Base-by-base conservation (phyloP, 2,797 vertebrate species). In the Buphagus erythrorhynchus region DNA sequence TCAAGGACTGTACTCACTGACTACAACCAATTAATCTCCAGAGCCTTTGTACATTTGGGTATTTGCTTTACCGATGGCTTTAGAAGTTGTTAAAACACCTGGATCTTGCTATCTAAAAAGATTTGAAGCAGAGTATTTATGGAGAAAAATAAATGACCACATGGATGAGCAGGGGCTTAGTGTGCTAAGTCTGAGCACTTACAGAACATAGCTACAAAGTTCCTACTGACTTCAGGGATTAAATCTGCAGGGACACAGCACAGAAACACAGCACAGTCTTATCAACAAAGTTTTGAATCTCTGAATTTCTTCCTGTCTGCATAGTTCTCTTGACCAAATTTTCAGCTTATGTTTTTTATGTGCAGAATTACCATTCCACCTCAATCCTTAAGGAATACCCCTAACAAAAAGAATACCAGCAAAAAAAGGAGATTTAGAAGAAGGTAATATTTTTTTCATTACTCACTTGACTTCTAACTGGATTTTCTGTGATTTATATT, bases 21-120 rank as follows among this genome's bases (percentile, higher is more conserved):
- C 69, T 71, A 67, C 63, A 81, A 82, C 26, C 86, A 91, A 91
- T 89, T 46, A 88, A 24, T 72, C 49, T 82, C 65, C 68, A 51
- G 42, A 72, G 62, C 35, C 16, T 58, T 25, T 3, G 2, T 22
- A 51, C 75, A 55, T 75, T 77, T 77, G 61, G 26, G 61, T 66
- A 85, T 85, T 74, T 87, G 52, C 71, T 75, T 87, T 80, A 83
- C 24, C 29, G 25, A 79, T 68, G 46, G 58, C 26, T 81, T 87
- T 38, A 68, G 66, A 81, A 69, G 68, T 46, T 86, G n/a, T 92
- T 82, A 77, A 91, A 52, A 83, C 77, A 95, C 61, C 59, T 90
- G 78, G 55, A 33, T 63, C 33, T 86, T 42, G 19, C 14, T 83
- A 33, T 36, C 42, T 75, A 58, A 55, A 83, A 91, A 55, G 36